Evolutionary conservation across 2,888 invertebrate genomes (phyloP), one percentile per base, ranked within the genome.

Genomic region (Pyrochroa serraticornis): DNA sequence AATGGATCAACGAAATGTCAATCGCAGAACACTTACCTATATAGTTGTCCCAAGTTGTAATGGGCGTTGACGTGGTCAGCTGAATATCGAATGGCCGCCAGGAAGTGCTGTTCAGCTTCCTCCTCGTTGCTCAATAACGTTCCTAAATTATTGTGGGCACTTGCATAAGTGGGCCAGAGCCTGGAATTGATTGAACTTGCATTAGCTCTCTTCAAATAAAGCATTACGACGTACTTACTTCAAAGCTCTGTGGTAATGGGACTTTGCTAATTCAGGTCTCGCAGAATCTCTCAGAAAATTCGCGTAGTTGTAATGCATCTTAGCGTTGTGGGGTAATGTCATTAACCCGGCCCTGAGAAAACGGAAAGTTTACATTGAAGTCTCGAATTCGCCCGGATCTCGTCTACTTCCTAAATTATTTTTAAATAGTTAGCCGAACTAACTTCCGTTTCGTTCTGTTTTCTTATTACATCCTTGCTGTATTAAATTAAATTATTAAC

Each of bases 221-320:
- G 30, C 37, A 14, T 39, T 30, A 33, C 31, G 12, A 13, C 48
- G 58, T 63, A 81, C 85, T 83, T 79, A 93, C 93, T 86, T 87
- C 45, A 93, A 80, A 22, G 93, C 91, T 75, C 87, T 86, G 70
- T 86, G 85, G 80, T 93, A 93, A 80, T 93, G 92, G 67, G 85
- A 81, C 65, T 89, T 86, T 13, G 93, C 93, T 62, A 84, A 82
- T 66, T 88, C 88, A 56, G 85, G 85, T 70, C 88, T 84, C 36
- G 89, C 88, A 39, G 86, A 83, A 77, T 93, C 93, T 76, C 91
- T 86, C 67, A 92, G 83, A 77, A 90, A 89, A 82, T 94, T 94
- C 41, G 89, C 94, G 74, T 90, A 92, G 82, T 94, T 94, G 82
- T 93, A 94, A 81, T 93, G 93, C 80, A 92, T 87, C 81, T 94